Percentiles rank a stretch among this genome's conserved stretches.
Conservation (phyloP, 2,888 invertebrate species). For the Clistopyga incitator region DNA sequence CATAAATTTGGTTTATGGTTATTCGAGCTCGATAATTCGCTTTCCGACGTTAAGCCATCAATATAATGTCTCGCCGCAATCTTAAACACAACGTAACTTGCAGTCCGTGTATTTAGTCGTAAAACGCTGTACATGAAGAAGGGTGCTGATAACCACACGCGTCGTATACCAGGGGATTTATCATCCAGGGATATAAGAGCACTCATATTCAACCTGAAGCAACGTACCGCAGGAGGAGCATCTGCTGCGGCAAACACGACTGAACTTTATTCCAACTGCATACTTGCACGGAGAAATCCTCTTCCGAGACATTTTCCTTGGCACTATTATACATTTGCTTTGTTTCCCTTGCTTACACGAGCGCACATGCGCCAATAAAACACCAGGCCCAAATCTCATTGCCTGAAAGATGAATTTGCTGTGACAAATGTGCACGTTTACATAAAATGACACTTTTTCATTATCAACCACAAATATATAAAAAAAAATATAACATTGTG, state of each 20-base stretch:
- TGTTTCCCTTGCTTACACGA: background rate
- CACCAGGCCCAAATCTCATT: background rate
- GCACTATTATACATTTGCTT: background rate
- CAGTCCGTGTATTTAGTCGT: conserved; percentile 18
- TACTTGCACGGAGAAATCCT: background rate
- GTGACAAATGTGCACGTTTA: background rate
- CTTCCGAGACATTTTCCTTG: background rate
- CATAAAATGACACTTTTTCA: too few species aligned
- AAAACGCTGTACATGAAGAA: conserved; percentile 45
- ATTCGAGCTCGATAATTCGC: background rate
- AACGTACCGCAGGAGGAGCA: conserved; percentile 8
- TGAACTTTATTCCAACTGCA: conserved; percentile 13
- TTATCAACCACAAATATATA: too few species aligned
- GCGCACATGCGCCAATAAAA: background rate
- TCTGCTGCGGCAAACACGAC: conserved; percentile 2
- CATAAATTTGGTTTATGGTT: background rate
- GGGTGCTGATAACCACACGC: conserved; percentile 66
- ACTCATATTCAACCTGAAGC: conserved; percentile 34
- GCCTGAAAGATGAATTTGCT: background rate
- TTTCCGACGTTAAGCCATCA: conserved; percentile 1
- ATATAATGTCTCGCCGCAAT: conserved; percentile 51
- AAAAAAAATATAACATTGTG: too few species aligned
- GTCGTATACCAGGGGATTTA: conserved; percentile 55
- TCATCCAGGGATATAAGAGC: conserved; percentile 31
- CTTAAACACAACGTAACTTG: conserved; percentile 52